Evolutionary conservation across 2,888 invertebrate genomes (phyloP).

Genomic region (Nematopogon swammerdamellus): DNA sequence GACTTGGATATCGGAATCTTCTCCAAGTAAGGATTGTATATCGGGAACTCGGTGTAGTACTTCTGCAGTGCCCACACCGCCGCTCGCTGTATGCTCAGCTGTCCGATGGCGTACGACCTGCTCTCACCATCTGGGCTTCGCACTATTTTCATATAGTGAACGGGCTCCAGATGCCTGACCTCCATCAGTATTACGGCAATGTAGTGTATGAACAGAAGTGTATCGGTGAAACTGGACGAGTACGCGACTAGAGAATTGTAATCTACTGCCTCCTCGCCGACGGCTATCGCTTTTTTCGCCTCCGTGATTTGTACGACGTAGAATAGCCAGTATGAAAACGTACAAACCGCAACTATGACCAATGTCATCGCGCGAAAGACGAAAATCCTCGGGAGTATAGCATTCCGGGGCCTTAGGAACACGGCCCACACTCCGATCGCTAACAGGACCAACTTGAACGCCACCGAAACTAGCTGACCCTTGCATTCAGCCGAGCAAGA

Average conservation of each 20-base stretch:
- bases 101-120: slow-evolving; percentile 82
- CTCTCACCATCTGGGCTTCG: slow-evolving; percentile 95
- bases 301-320: slow-evolving; percentile 90
- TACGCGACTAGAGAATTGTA: slow-evolving; percentile 90
- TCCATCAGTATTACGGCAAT: slow-evolving; percentile 91
- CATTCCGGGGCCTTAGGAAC: slow-evolving; percentile 79
- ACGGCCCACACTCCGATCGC: slow-evolving; percentile 92
- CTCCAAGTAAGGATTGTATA: slow-evolving; percentile 95
- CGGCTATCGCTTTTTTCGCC: slow-evolving; percentile 74
- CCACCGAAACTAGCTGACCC: slow-evolving; percentile 85
- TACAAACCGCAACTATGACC: slow-evolving; percentile 83
- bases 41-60: slow-evolving; percentile 94
- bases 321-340: slow-evolving; percentile 97
- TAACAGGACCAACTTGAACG: slow-evolving; percentile 86
- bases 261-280: slow-evolving; percentile 75
- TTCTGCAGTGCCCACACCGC: slow-evolving; percentile 93
- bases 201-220: slow-evolving; percentile 92
- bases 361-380: slow-evolving; percentile 88
- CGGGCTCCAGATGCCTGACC: slow-evolving; percentile 86
- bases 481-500: slow-evolving; percentile 92
- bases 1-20: slow-evolving; percentile 85
- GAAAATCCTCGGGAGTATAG: slow-evolving; percentile 89
- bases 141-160: slow-evolving; percentile 86
- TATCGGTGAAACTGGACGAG: slow-evolving; percentile 90
- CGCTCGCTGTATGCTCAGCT: slow-evolving; percentile 91